Conservation (phyloP, 2,113 vertebrate genomes). For the Cephalopterus ornatus region DNA sequence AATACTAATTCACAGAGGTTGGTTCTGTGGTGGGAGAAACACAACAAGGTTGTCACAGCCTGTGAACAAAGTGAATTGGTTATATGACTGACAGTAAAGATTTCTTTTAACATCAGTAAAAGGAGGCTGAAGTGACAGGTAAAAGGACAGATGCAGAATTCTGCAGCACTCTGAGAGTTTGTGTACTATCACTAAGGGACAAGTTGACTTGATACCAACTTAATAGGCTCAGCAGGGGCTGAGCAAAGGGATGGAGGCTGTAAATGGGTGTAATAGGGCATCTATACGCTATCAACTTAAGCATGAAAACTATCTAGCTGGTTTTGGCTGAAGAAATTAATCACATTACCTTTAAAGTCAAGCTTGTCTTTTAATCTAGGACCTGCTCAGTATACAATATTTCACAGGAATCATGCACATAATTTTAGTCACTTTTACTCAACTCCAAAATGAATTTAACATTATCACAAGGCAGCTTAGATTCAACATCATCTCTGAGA, state of each 20-base stretch:
- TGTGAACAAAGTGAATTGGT: slow-evolving; percentile 97
- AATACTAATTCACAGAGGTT: slow-evolving; percentile 81
- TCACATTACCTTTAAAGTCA: not conserved
- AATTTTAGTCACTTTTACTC: slow-evolving; percentile 47
- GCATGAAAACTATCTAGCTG: not conserved
- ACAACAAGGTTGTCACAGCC: slow-evolving; percentile 90
- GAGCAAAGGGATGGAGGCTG: not conserved
- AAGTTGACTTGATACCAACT: slow-evolving; percentile 69
- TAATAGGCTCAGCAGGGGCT: slow-evolving; percentile 72
- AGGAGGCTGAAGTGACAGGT: slow-evolving; percentile 89
- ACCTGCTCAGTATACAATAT: not conserved
- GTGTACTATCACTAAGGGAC: slow-evolving; percentile 79
- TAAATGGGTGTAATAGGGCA: slow-evolving; percentile 32
- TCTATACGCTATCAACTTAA: not conserved
- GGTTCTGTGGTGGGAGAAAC: slow-evolving; percentile 69
- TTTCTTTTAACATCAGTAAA: slow-evolving; percentile 99
- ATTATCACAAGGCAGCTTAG: slow-evolving; percentile 45
- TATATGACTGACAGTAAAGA: slow-evolving; percentile 97
- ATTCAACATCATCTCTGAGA: slow-evolving; percentile 15
- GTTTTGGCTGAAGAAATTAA: not conserved
- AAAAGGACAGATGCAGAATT: slow-evolving; percentile 82
- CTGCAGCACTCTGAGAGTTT: slow-evolving; percentile 80
- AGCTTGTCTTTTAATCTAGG: slow-evolving; percentile 10
- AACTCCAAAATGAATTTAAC: slow-evolving; percentile 26
- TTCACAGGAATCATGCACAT: slow-evolving; percentile 21